Evolutionary conservation across 2,888 invertebrate species (phyloP), one percentile per base, ranked within the genome.

Genomic region (Nematopogon swammerdamellus): DNA sequence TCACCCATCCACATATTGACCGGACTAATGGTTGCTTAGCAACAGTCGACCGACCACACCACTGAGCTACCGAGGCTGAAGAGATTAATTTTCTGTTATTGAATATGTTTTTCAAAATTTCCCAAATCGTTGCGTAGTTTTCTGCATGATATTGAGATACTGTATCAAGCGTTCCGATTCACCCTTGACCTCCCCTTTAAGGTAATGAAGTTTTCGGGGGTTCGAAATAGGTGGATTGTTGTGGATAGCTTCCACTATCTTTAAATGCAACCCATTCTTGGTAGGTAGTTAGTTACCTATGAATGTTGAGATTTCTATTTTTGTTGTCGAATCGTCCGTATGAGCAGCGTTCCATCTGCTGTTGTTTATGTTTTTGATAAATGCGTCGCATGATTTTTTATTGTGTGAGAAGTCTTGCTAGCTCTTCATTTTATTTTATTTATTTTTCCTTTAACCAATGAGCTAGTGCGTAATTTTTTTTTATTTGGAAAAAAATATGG

Each of bases 51-150:
- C n/a, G n/a, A n/a, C n/a, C n/a, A n/a, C n/a, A n/a, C n/a, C n/a
- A n/a, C n/a, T n/a, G n/a, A n/a, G n/a, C n/a, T n/a, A n/a, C n/a
- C n/a, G n/a, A n/a, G n/a, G n/a, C n/a, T n/a, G 25, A 25, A 8
- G 8, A 25, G 4, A 25, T 25, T 4, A 25, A 8, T 25, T 36
- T 36, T 36, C 11, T 36, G 36, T 36, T 36, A 14, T 36, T 25
- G 25, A 17, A 46, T 16, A 14, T 19, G 19, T 25, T 20, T 2
- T 29, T 29, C 19, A 46, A n/a, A 46, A 46, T 46, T 6, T 46
- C 46, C 46, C 25, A 46, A 20, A n/a, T 29, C 25, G 45, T 45
- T 18, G n/a, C 19, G 45, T 45, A 45, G 45, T 45, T 45, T 19
- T 45, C 45, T 29, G 46, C 6, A 29, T 46, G 20, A 46, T 46